Base-by-base conservation (phyloP, 2,113 vertebrate genomes). In the Ochotona princeps region DNA sequence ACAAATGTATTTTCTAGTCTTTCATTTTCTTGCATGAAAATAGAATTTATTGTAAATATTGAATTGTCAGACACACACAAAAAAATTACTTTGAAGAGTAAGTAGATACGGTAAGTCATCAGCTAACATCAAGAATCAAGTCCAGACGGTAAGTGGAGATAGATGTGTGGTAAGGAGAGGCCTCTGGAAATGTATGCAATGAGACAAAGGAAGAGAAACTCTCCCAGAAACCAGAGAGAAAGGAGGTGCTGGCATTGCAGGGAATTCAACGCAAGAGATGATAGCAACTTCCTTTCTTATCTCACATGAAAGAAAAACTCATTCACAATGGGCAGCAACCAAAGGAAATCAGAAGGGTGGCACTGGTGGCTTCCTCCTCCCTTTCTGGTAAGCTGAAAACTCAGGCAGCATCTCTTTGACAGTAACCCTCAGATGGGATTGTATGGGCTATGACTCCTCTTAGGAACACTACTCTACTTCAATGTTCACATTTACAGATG, bases 1-100 rank as follows among this genome's bases (percentile, higher is more conserved):
- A 18, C 54, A 57, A 57, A 57, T 57, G 17, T 18, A 14, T 57
- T 57, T 57, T 57, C 13, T 18, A 15, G 14, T 18, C 54, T 72
- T 84, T 81, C 47, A 23, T 90, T 54, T 79, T 79, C 4, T 80
- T 54, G 15, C n/a, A 26, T 70, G 81, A 7, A 91, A 91, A 70
- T 70, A 4, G 18, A 2, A 7, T 12, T 57, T 85, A 30, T 38
- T 51, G 44, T 49, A 9, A 91, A 49, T 38, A 38, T 60, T 74
- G 67, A 84, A 67, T 47, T 65, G 82, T 23, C 32, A 18, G 47
- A 79, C 47, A 90, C 30, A 79, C 47, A 90, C 30, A 3, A 21
- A 87, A 67, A 92, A 86, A 14, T 75, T 72, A 15, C n/a, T 93
- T 87, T 83, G 49, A 47, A 70, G 26, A 66, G 30, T 94, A 35